Evolutionary conservation across 2,797 vertebrate species (phyloP).

Genomic region (Chiloscyllium punctatum): DNA sequence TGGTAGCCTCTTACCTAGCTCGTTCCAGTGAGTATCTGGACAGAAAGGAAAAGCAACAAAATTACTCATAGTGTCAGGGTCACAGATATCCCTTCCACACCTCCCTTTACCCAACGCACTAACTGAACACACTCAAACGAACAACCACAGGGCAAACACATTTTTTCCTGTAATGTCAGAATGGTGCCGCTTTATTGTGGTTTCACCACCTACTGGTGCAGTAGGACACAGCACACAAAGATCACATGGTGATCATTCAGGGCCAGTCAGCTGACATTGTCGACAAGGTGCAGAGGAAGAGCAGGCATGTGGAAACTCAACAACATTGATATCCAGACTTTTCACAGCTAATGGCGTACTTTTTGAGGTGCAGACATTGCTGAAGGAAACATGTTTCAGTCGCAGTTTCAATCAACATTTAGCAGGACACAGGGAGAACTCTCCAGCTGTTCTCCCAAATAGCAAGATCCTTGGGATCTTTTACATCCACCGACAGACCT

Average conservation of each 20-base stretch:
- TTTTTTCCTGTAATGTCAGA: not conserved
- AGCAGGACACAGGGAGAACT: not conserved
- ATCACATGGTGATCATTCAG: not conserved
- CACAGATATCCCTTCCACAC: not conserved
- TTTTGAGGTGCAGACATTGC: not conserved
- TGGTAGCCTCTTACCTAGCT: not conserved
- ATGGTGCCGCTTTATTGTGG: too few species aligned
- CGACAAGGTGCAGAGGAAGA: not conserved
- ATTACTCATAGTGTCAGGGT: not conserved
- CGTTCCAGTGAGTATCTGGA: not conserved
- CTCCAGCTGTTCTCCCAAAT: not conserved
- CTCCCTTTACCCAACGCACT: not conserved
- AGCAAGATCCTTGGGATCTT: not conserved
- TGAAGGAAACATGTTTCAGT: not conserved
- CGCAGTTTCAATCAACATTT: not conserved
- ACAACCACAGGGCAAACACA: not conserved
- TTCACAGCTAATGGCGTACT: not conserved
- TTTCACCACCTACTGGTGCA: not conserved
- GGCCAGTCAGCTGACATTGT: not conserved
- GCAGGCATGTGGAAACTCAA: too few species aligned
- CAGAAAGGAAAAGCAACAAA: not conserved
- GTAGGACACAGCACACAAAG: not conserved
- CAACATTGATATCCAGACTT: too few species aligned
- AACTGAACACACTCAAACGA: not conserved
- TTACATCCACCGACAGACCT: not conserved